Evolutionary conservation across 2,888 invertebrate species (phyloP).

Genomic region (Catocala sponsa): DNA sequence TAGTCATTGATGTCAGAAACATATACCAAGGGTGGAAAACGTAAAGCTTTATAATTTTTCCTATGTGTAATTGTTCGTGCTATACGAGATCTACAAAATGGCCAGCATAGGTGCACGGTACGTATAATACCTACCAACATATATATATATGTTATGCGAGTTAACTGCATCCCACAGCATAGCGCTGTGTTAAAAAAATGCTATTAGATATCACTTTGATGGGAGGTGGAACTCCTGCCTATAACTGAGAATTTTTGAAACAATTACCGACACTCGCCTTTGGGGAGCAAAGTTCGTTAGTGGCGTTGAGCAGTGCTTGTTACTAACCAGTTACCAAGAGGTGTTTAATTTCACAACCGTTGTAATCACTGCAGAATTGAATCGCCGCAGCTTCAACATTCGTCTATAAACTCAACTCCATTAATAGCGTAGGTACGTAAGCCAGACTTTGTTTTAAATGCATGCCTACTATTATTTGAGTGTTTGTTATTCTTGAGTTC

Average conservation of each 20-base stretch:
- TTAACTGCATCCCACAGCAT: not conserved
- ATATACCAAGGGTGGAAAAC: too few relatives aligned
- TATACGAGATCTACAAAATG: too few relatives aligned
- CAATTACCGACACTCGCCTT: constrained; percentile 11
- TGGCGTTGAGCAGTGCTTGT: not conserved
- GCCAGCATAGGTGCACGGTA: too few relatives aligned
- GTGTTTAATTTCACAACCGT: constrained; percentile 12
- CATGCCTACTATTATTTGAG: too few relatives aligned
- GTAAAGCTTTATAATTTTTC: too few relatives aligned
- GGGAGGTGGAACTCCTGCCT: not conserved
- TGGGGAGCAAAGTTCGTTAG: constrained; percentile 18
- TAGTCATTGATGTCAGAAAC: too few relatives aligned
- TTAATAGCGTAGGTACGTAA: not conserved
- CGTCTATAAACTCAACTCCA: not conserved
- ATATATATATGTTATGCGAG: too few relatives aligned
- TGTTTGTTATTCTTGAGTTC: too few relatives aligned
- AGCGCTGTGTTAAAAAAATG: not conserved
- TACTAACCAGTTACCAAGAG: constrained; percentile 6
- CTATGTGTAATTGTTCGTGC: too few relatives aligned
- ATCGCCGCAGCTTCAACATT: not conserved
- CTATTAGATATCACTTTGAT: constrained; percentile 2
- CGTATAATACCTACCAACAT: too few relatives aligned
- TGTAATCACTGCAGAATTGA: constrained; percentile 9
- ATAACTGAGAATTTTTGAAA: constrained; percentile 13
- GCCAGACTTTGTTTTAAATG: too few relatives aligned